Evolutionary conservation across 2,888 invertebrate genomes (phyloP).

Genomic region (Hanleya hanleyi): DNA sequence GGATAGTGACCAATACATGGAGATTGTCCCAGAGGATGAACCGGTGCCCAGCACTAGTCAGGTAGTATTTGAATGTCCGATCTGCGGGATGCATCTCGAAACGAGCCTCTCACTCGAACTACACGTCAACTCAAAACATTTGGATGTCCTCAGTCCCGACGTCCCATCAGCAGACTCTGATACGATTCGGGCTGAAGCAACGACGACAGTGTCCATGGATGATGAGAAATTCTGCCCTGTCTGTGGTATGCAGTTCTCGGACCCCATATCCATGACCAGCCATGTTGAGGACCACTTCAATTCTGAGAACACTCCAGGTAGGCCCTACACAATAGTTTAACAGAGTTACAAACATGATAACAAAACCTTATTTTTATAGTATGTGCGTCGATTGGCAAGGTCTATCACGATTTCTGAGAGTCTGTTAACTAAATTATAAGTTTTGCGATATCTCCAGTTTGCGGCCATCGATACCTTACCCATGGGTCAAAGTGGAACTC

Average conservation of each 20-base stretch:
- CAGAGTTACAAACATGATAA: slow-evolving; percentile 43
- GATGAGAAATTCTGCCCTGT: slow-evolving; percentile 59
- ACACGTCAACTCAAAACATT: slow-evolving; percentile 89
- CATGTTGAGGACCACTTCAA: slow-evolving; percentile 89
- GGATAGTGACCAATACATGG: slow-evolving; percentile 2
- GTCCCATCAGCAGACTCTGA: slow-evolving; percentile 36
- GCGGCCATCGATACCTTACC: too few species aligned
- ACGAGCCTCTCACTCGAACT: slow-evolving; percentile 82
- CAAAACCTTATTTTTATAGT: too few species aligned
- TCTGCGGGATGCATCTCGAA: slow-evolving; percentile 82
- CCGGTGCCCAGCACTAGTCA: slow-evolving; percentile 1
- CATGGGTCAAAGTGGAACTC: too few species aligned
- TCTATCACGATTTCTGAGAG: too few species aligned
- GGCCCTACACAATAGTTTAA: slow-evolving; percentile 27
- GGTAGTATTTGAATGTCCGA: slow-evolving; percentile 74
- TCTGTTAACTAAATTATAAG: too few species aligned
- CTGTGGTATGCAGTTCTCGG: slow-evolving; percentile 68
- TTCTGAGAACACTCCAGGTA: slow-evolving; percentile 64
- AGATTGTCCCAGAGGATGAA: slow-evolving; percentile 2
- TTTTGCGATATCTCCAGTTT: too few species aligned
- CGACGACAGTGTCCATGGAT: slow-evolving; percentile 8
- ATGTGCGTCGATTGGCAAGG: too few species aligned
- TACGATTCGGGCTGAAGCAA: not conserved
- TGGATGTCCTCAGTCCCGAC: slow-evolving; percentile 84
- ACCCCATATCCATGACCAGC: slow-evolving; percentile 77